Percentiles rank a stretch among this genome's conserved stretches.
These are phyloP conservation scores for Actinemys pallida DNA, from an alignment of 2,113 vertebrate genomes.

Conservation along the genomic window DNA sequence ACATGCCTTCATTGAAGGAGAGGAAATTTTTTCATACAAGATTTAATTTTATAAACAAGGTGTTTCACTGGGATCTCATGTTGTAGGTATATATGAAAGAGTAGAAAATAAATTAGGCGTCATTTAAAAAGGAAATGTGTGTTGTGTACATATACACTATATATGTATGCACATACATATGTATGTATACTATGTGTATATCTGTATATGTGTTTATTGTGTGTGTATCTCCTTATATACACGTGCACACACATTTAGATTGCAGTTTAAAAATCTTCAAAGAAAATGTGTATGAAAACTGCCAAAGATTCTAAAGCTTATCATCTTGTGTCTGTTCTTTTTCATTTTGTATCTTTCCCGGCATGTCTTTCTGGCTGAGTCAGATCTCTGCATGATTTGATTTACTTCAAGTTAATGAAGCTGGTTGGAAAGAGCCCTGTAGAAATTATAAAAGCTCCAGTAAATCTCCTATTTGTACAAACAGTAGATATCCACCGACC, in stretches of 20 bases:
- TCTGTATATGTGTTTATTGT: neutral
- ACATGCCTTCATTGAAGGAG: conserved; percentile 34
- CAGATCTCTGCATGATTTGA: conserved; percentile 82
- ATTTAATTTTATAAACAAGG: conserved; percentile 61
- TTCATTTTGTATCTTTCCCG: conserved; percentile 76
- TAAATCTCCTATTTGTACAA: conserved; percentile 78
- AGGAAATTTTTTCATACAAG: conserved; percentile 33
- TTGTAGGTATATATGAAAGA: conserved; percentile 56
- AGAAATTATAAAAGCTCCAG: conserved; percentile 82
- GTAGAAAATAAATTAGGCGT: conserved; percentile 34
- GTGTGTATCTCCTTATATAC: neutral
- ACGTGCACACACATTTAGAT: neutral
- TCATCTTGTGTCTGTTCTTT: conserved; percentile 76
- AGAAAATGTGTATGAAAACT: conserved; percentile 80
- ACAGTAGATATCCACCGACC: conserved; percentile 74
- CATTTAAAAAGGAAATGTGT: conserved; percentile 57
- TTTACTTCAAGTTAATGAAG: conserved; percentile 84
- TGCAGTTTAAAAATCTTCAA: conserved; percentile 72
- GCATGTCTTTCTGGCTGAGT: conserved; percentile 74
- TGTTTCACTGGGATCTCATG: conserved; percentile 54
- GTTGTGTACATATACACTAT: conserved; percentile 13
- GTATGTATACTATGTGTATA: neutral
- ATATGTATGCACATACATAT: conserved; percentile 34
- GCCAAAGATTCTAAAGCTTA: conserved; percentile 79
- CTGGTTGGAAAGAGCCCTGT: conserved; percentile 77